Percentiles rank a stretch among this genome's conserved stretches.
Evolutionary conservation across 2,888 invertebrate species (phyloP).

Genomic region (Diaperis boleti): DNA sequence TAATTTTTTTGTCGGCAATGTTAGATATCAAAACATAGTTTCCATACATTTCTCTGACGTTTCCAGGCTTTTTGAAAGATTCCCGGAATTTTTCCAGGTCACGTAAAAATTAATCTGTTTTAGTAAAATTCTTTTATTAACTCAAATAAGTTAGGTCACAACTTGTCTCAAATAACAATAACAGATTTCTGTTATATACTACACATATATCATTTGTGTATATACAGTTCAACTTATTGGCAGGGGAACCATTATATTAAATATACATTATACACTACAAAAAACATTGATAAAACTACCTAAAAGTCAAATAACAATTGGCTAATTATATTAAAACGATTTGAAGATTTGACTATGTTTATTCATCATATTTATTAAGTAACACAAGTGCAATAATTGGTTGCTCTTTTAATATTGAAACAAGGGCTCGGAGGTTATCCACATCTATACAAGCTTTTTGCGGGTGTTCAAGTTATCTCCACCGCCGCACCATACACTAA

Average conservation of each 20-base stretch:
- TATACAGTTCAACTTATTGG: conserved; percentile 63
- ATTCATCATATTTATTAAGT: conserved; percentile 56
- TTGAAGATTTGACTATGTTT: conserved; percentile 59
- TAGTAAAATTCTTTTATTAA: conserved; percentile 67
- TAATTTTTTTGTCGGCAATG: no score
- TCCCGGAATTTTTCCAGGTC: no score
- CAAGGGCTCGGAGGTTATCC: conserved; percentile 58
- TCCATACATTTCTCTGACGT: no score
- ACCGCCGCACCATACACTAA: conserved; percentile 54
- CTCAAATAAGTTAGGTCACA: conserved; percentile 68
- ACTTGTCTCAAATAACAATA: conserved; percentile 66
- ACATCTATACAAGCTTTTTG: conserved; percentile 59
- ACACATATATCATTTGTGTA: conserved; percentile 66
- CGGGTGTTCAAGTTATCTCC: conserved; percentile 24
- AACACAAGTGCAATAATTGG: conserved; percentile 61
- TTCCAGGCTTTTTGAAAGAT: no score
- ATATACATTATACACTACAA: conserved; percentile 66
- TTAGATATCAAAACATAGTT: no score
- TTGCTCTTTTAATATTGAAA: conserved; percentile 49
- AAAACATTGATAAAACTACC: conserved; percentile 66
- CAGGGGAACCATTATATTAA: conserved; percentile 60
- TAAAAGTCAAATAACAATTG: conserved; percentile 65
- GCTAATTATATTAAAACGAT: conserved; percentile 58
- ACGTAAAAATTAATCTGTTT: no score
- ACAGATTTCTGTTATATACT: conserved; percentile 64